phyloP scores from a whole-genome alignment of 2,797 vertebrate genomes.

The Gymnothorax reevesii region DNA sequence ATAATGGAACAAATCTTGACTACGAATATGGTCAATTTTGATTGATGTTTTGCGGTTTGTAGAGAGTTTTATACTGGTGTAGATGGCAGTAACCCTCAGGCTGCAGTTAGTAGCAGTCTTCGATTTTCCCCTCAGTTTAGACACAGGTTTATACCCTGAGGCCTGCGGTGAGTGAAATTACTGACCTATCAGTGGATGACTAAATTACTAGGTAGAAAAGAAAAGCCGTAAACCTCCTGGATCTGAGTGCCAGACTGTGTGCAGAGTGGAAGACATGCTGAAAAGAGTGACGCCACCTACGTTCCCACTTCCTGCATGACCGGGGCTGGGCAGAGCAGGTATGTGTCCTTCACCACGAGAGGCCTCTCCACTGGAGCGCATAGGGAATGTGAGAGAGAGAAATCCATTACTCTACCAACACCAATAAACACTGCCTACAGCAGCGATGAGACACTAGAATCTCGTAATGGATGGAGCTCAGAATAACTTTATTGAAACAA shows the following conservation, averaged over 20 bases:
- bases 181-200: background rate
- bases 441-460: background rate
- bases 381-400: background rate
- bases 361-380: conserved; percentile 86
- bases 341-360: conserved; percentile 87
- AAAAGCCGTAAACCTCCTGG: background rate
- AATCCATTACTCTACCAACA: background rate
- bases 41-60: background rate
- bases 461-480: background rate
- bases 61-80: background rate
- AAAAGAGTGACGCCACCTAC: conserved; percentile 69
- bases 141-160: too few relatives aligned
- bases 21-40: background rate
- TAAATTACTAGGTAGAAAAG: background rate
- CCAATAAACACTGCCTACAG: background rate
- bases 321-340: conserved; percentile 91
- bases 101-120: background rate
- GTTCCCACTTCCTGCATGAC: conserved; percentile 86
- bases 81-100: background rate
- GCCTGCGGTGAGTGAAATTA: background rate
- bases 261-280: background rate
- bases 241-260: background rate
- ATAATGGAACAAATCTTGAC: background rate
- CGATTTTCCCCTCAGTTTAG: background rate
- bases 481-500: too few relatives aligned